Percentiles rank a stretch among this genome's conserved stretches.
Conservation (phyloP, 2,113 vertebrate genomes). For the Phyllostomus hastatus region DNA sequence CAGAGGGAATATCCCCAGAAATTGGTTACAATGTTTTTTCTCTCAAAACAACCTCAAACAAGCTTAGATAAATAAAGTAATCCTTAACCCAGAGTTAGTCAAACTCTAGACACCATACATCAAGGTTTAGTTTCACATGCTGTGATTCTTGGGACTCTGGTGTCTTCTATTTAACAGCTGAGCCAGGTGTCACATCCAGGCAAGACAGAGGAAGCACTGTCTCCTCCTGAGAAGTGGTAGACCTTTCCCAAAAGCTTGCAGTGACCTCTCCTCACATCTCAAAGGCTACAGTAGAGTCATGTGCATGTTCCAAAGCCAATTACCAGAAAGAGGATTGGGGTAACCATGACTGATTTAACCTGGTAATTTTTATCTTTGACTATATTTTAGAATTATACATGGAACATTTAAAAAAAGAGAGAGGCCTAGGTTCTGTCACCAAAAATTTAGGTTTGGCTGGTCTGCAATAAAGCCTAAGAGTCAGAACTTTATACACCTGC, state of each 20-base stretch:
- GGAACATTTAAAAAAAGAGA: not conserved
- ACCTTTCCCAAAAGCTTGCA: not conserved
- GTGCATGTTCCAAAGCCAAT: not conserved
- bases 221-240: not conserved
- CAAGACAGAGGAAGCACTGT: not conserved
- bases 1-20: not conserved
- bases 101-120: not conserved
- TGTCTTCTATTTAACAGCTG: not conserved
- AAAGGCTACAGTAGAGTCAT: not conserved
- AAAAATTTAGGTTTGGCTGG: not conserved
- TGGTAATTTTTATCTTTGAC: not conserved
- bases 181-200: not conserved
- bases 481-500: not conserved
- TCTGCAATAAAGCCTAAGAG: not conserved
- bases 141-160: not conserved
- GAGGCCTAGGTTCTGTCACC: not conserved
- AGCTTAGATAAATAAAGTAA: not conserved
- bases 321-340: not conserved
- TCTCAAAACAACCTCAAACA: not conserved
- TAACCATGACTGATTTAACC: rapidly evolving
- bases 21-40: not conserved
- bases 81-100: not conserved
- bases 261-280: not conserved
- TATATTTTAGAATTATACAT: not conserved
- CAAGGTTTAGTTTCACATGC: not conserved